A percentile compares a stretch with the other conserved stretches of the same genome.
Conservation (phyloP, 2,797 vertebrate species). For the Zalophus californianus region DNA sequence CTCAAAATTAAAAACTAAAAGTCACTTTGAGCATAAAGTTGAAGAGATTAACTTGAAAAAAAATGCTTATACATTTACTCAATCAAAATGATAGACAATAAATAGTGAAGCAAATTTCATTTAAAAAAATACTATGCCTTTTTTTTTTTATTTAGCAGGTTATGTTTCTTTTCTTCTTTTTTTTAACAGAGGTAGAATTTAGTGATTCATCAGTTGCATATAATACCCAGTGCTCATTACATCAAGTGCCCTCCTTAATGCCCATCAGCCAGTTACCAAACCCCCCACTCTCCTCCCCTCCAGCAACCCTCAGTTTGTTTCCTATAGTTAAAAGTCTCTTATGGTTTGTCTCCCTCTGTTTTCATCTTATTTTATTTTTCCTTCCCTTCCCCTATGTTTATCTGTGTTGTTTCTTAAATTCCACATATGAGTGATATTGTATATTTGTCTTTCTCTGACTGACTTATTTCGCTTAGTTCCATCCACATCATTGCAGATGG, state of each 20-base stretch:
- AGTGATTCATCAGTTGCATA: neutral
- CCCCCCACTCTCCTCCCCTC: neutral
- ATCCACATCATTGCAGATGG: neutral
- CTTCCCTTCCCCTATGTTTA: neutral
- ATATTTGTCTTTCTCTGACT: neutral
- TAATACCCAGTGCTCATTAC: neutral
- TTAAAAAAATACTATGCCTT: neutral
- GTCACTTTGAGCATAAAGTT: neutral
- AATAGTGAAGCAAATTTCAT: neutral
- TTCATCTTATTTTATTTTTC: neutral
- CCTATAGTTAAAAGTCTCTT: neutral
- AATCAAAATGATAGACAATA: neutral
- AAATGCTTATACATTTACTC: neutral
- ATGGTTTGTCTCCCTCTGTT: neutral
- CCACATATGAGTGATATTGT: neutral
- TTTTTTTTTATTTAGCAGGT: neutral
- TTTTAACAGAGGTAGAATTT: neutral
- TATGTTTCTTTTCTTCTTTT: neutral
- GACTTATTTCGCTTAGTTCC: neutral
- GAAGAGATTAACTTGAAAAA: neutral
- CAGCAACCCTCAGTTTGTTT: neutral
- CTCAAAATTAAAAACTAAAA: conserved; percentile 26
- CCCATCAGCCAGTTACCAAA: neutral
- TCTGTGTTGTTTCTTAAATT: neutral
- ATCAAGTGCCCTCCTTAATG: neutral